Evolutionary conservation across 2,888 invertebrate species (phyloP).

Genomic region (Ypsolopha scabrella): DNA sequence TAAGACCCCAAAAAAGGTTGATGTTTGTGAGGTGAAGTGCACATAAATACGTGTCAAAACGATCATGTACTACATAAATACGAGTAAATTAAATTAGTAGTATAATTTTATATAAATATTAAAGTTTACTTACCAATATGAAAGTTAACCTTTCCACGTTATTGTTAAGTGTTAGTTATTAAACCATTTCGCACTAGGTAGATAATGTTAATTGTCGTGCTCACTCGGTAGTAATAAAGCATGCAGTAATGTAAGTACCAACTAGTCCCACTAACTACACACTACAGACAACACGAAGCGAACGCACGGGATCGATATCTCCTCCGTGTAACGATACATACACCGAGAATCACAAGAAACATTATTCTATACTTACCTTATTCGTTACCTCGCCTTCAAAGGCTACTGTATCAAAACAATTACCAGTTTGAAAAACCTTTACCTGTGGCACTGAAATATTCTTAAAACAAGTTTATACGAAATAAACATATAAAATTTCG

Average conservation of each 20-base stretch:
- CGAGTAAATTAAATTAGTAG: slow-evolving; percentile 13
- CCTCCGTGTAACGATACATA: slow-evolving; percentile 18
- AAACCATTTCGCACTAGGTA: background rate
- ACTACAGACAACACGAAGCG: slow-evolving; percentile 38
- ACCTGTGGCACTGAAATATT: slow-evolving; percentile 59
- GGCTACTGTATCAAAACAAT: slow-evolving; percentile 45
- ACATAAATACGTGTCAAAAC: slow-evolving; percentile 3
- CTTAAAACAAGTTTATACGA: slow-evolving; percentile 36
- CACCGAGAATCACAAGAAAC: slow-evolving; percentile 14
- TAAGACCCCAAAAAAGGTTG: background rate
- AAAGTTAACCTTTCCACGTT: slow-evolving; percentile 31
- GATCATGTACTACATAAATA: slow-evolving; percentile 16
- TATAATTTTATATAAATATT: slow-evolving; percentile 22
- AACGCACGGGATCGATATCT: slow-evolving; percentile 17
- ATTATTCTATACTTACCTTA: slow-evolving; percentile 42
- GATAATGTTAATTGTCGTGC: background rate
- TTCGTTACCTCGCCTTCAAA: slow-evolving; percentile 50
- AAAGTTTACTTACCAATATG: slow-evolving; percentile 47
- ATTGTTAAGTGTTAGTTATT: slow-evolving; percentile 10
- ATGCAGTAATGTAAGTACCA: background rate
- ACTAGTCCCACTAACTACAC: background rate
- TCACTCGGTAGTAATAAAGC: no score
- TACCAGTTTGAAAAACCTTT: slow-evolving; percentile 50
- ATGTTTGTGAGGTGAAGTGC: slow-evolving; percentile 5
- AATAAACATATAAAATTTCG: slow-evolving; percentile 45